Percentiles rank a stretch among this genome's conserved stretches.
Evolutionary conservation across 2,113 vertebrate species (phyloP).

Genomic region (Dicrurus megarhynchus): DNA sequence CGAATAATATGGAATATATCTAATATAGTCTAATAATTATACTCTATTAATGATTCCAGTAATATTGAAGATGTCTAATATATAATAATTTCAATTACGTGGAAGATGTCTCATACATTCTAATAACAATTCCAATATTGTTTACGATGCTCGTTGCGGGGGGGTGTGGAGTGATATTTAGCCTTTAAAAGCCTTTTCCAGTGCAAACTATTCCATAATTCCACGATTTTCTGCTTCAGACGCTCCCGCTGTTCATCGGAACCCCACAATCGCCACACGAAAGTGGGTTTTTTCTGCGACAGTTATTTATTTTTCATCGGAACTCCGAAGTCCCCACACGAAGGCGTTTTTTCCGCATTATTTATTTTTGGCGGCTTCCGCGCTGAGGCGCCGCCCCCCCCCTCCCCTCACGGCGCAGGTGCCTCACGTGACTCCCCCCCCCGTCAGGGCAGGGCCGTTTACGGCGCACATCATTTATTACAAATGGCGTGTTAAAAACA

Average conservation of each 20-base stretch:
- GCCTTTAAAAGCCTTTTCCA: not conserved
- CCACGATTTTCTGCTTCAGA: not conserved
- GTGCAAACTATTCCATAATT: fast-evolving
- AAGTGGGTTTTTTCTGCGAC: not conserved
- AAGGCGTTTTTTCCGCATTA: not conserved
- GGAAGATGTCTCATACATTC: not conserved
- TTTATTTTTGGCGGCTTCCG: not conserved
- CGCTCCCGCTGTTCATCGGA: fast-evolving
- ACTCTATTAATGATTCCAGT: not conserved
- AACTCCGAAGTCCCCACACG: not conserved
- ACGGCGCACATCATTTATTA: not conserved
- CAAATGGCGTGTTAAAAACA: not conserved
- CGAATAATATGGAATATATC: not conserved
- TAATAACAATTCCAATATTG: not conserved
- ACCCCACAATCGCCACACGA: not conserved
- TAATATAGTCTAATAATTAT: not conserved
- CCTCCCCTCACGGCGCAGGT: not conserved
- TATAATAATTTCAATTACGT: not conserved
- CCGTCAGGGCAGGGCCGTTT: not conserved
- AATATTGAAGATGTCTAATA: not conserved
- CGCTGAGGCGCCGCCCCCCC: not conserved
- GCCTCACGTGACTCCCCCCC: not conserved
- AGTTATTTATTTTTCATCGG: not conserved
- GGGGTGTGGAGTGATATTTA: not conserved
- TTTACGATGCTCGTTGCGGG: not conserved